phyloP scores from a whole-genome alignment of 1,140 invertebrate genomes.

The Bombus terrestris region DNA sequence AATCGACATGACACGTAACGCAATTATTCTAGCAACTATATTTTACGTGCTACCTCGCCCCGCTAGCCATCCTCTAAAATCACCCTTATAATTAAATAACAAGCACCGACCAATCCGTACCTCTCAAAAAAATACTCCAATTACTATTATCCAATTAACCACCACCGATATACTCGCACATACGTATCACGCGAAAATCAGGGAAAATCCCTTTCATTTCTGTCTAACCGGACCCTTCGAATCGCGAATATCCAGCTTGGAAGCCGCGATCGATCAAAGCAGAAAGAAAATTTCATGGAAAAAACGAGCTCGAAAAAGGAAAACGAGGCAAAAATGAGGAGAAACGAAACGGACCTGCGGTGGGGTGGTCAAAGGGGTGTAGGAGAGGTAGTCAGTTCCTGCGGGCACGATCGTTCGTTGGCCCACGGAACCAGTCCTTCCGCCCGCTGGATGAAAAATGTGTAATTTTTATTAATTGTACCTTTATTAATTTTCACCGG shows the following conservation, averaged over 20 bases:
- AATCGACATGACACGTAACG: not conserved
- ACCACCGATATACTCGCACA: not conserved
- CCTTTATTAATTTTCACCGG: constrained; percentile 76
- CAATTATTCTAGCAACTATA: too few relatives aligned
- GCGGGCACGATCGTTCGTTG: constrained; percentile 21
- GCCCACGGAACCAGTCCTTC: constrained; percentile 19
- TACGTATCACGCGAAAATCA: not conserved
- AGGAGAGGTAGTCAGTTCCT: not conserved
- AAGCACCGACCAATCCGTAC: not conserved
- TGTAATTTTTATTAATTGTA: constrained; percentile 79
- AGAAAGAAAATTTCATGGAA: constrained; percentile 50
- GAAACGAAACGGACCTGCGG: not conserved
- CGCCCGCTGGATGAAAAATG: constrained; percentile 75
- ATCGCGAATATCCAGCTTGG: constrained; percentile 8
- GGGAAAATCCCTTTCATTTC: not conserved
- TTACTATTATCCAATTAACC: constrained; percentile 20
- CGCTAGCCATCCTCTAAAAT: not conserved
- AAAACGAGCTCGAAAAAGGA: constrained; percentile 42
- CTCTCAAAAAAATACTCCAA: constrained; percentile 11
- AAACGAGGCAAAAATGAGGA: constrained; percentile 26
- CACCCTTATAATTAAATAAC: not conserved
- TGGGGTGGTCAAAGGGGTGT: constrained; percentile 4
- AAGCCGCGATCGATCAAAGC: constrained; percentile 22
- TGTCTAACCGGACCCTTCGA: not conserved
- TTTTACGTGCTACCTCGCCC: not conserved